Conservation (phyloP, 2,888 invertebrate species). For the Microdon myrmicae region DNA sequence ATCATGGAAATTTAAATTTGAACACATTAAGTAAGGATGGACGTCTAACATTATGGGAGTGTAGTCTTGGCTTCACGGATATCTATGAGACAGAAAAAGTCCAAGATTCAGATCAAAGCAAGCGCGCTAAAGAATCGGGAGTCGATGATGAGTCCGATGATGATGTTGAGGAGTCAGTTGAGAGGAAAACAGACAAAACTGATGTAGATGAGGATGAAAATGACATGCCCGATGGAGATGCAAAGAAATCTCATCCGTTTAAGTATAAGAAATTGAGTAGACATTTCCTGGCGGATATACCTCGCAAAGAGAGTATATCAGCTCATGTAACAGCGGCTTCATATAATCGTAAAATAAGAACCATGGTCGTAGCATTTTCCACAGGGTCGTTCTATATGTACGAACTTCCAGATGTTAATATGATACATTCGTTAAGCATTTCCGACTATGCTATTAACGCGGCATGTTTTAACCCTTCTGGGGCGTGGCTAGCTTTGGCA, state of each 20-base stretch:
- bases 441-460: slow-evolving; percentile 85
- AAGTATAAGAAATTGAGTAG: slow-evolving; percentile 77
- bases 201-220: slow-evolving; percentile 64
- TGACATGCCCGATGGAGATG: slow-evolving; percentile 62
- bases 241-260: slow-evolving; percentile 67
- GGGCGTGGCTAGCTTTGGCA: slow-evolving; percentile 97
- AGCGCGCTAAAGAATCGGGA: slow-evolving; percentile 32
- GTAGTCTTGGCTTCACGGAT: slow-evolving; percentile 78
- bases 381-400: slow-evolving; percentile 93
- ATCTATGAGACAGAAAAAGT: slow-evolving; percentile 62
- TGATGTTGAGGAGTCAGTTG: slow-evolving; percentile 69
- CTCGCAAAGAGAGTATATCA: slow-evolving; percentile 72
- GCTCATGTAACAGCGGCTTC: slow-evolving; percentile 81
- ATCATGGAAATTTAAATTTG: slow-evolving; percentile 84
- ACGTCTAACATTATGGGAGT: slow-evolving; percentile 82
- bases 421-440: slow-evolving; percentile 90
- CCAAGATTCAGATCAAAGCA: slow-evolving; percentile 1
- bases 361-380: slow-evolving; percentile 90
- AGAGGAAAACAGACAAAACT: slow-evolving; percentile 43
- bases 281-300: slow-evolving; percentile 80
- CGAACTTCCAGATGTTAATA: slow-evolving; percentile 92
- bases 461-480: slow-evolving; percentile 83
- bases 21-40: slow-evolving; percentile 87
- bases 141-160: slow-evolving; percentile 71
- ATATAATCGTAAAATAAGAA: slow-evolving; percentile 81